Conservation (phyloP, 2,113 vertebrate species). For the Gavialis gangeticus region DNA sequence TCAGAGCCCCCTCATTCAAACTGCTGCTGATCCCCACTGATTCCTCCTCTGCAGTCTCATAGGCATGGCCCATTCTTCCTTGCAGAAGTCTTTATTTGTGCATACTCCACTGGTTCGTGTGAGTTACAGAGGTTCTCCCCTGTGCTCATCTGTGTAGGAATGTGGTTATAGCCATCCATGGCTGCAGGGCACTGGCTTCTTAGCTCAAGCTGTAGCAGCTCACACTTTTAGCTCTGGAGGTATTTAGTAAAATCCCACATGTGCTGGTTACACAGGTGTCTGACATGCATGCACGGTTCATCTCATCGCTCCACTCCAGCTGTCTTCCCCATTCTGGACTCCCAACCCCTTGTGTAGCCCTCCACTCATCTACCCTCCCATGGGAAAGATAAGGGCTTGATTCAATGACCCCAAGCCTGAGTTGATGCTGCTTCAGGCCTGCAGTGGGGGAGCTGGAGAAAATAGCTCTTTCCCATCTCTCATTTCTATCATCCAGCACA, state of each 20-base stretch:
- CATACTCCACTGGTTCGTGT: neutral
- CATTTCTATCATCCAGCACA: no score
- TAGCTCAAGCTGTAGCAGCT: neutral
- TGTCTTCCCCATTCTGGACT: neutral
- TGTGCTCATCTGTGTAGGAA: neutral
- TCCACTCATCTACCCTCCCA: neutral
- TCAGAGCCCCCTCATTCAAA: neutral
- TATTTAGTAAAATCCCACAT: neutral
- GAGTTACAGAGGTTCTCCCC: neutral
- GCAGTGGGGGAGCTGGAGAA: no score
- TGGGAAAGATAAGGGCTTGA: neutral
- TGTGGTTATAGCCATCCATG: no score
- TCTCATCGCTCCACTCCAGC: neutral
- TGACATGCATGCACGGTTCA: no score
- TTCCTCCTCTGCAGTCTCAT: neutral
- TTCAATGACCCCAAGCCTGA: neutral
- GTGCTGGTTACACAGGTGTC: fast-evolving
- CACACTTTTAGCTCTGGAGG: neutral
- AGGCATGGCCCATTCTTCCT: neutral
- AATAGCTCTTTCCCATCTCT: no score
- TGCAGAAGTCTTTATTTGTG: neutral
- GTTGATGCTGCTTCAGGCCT: neutral
- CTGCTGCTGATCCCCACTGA: neutral
- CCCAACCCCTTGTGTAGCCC: neutral
- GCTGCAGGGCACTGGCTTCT: no score